Conservation (phyloP, 2,113 vertebrate genomes). For the Oxygymnocypris stewartii region DNA sequence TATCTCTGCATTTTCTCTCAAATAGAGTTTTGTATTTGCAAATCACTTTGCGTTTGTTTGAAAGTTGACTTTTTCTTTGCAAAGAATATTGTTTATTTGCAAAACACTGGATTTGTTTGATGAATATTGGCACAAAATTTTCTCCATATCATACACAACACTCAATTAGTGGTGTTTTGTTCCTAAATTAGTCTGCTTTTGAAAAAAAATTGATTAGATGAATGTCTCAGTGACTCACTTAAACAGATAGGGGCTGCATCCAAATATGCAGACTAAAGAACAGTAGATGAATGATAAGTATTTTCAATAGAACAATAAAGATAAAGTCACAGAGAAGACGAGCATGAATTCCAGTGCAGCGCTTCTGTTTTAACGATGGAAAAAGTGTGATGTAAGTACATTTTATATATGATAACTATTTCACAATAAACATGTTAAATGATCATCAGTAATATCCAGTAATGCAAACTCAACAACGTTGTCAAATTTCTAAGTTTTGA, state of each 20-base stretch:
- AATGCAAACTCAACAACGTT: neutral
- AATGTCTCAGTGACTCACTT: neutral
- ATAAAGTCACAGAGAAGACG: neutral
- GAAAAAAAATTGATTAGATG: neutral
- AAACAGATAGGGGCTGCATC: neutral
- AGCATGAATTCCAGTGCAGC: neutral
- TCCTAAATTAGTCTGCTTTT: neutral
- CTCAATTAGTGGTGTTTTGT: neutral
- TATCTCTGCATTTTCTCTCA: too few relatives aligned
- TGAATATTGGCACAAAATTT: too few relatives aligned
- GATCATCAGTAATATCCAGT: neutral
- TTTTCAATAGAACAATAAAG: neutral
- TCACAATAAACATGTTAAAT: neutral
- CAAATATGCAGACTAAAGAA: neutral
- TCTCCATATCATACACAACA: too few relatives aligned
- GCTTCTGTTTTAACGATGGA: neutral
- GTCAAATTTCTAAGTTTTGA: neutral
- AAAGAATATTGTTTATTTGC: too few relatives aligned
- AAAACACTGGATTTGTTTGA: too few relatives aligned
- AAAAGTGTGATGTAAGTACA: neutral
- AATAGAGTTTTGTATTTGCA: too few relatives aligned
- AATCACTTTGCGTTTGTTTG: too few relatives aligned
- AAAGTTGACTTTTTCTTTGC: too few relatives aligned
- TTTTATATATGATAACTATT: neutral
- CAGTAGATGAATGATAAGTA: neutral